Percentiles rank a stretch among this genome's conserved stretches.
Evolutionary conservation across 92 coral and sea anemone species (phyloP).

Genomic region (Phenganax stokvisi): DNA sequence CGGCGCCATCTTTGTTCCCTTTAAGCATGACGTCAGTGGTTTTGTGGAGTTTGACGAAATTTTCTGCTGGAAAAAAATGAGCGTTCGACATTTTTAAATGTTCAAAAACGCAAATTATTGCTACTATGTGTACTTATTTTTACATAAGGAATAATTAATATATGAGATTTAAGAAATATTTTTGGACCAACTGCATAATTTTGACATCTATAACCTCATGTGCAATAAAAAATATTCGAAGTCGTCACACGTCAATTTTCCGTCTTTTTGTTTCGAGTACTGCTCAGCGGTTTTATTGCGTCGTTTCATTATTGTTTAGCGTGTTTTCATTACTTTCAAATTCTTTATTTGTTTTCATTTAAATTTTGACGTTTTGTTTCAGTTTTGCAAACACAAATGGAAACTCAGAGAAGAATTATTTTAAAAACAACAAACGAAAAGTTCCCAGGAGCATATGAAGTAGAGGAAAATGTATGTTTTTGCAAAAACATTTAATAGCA

Average conservation of each 20-base stretch:
- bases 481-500: neutral
- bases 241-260: no score
- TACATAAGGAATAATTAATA: no score
- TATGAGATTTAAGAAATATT: no score
- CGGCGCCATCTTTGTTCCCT: conserved; percentile 87
- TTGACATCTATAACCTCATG: no score
- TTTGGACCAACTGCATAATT: no score
- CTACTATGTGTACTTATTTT: no score
- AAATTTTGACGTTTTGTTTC: neutral
- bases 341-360: neutral
- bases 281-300: neutral
- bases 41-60: no score
- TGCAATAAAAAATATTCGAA: no score
- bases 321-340: neutral
- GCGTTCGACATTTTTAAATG: no score
- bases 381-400: neutral
- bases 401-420: conserved; percentile 64
- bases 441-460: conserved; percentile 52
- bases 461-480: conserved; percentile 68
- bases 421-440: conserved; percentile 54
- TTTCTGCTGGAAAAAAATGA: no score
- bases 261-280: no score
- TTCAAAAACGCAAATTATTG: no score
- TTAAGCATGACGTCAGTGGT: conserved; percentile 16
- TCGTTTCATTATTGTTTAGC: conserved; percentile 20